Conservation (phyloP, 2,888 invertebrate species). For the Acrocyrtus sp. region DNA sequence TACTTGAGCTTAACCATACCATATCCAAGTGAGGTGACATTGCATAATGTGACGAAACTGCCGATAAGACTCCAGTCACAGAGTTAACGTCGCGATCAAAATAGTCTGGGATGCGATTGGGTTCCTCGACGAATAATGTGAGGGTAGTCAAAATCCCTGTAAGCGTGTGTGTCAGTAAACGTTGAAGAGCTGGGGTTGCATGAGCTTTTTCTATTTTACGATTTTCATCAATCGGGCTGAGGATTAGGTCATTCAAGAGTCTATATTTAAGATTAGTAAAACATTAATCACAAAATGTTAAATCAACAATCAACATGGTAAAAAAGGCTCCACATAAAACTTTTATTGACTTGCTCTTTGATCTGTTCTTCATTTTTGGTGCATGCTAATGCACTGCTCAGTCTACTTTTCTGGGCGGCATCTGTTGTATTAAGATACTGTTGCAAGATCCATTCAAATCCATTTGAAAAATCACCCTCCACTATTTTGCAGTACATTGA, state of each 20-base stretch:
- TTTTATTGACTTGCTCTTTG: not conserved
- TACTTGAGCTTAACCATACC: not conserved
- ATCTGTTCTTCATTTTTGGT: too few relatives aligned
- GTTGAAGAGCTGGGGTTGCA: too few relatives aligned
- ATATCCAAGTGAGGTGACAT: not conserved
- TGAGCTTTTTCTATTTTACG: too few relatives aligned
- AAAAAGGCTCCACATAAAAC: not conserved
- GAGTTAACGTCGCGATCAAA: too few relatives aligned
- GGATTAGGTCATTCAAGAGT: not conserved
- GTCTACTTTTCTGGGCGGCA: not conserved
- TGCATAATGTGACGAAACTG: not conserved
- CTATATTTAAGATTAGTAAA: not conserved
- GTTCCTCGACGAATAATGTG: too few relatives aligned
- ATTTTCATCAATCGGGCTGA: too few relatives aligned
- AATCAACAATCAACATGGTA: not conserved
- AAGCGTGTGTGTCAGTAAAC: too few relatives aligned
- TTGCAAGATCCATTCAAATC: not conserved
- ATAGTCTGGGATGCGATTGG: too few relatives aligned
- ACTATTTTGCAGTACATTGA: slow-evolving; percentile 42
- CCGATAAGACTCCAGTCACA: too few relatives aligned
- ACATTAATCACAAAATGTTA: not conserved
- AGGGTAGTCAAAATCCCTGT: too few relatives aligned
- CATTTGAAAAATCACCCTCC: not conserved
- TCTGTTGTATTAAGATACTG: not conserved
- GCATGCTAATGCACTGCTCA: slow-evolving; percentile 4